These are phyloP conservation scores for Cerastis rubricosa DNA, from an alignment of 2,888 invertebrate species.

Conservation along the genomic window DNA sequence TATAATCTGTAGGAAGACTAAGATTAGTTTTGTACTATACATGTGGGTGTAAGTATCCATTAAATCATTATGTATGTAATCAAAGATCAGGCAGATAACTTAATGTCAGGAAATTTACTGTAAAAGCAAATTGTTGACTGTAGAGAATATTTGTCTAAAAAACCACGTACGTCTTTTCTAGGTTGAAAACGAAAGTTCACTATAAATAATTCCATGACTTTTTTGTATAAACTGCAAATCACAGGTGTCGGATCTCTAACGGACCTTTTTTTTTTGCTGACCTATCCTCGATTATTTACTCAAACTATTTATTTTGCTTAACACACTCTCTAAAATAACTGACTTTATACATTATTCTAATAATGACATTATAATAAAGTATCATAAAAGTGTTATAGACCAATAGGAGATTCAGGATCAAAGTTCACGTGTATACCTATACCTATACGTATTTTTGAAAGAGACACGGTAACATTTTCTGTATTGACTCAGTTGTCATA, in stretches of 20 bases:
- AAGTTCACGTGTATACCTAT: background rate
- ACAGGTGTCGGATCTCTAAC: conserved; percentile 57
- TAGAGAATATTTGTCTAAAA: conserved; percentile 1
- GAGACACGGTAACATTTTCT: conserved; percentile 22
- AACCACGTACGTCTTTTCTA: conserved; percentile 36
- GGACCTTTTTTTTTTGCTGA: conserved; percentile 50
- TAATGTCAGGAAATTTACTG: conserved; percentile 6
- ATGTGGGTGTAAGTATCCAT: conserved; percentile 4
- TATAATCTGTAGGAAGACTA: conserved; percentile 34
- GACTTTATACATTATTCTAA: background rate
- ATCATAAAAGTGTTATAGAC: conserved; percentile 12
- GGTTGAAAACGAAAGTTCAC: conserved; percentile 49
- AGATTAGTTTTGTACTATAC: conserved; percentile 33
- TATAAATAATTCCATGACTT: conserved; percentile 47
- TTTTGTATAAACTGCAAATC: conserved; percentile 44
- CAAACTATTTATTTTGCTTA: conserved; percentile 22
- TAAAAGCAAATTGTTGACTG: conserved; percentile 1
- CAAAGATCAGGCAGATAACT: conserved; percentile 20
- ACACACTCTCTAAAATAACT: background rate
- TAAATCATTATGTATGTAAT: conserved; percentile 10
- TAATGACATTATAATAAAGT: conserved; percentile 6
- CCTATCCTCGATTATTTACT: conserved; percentile 24
- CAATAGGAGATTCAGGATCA: conserved; percentile 1
- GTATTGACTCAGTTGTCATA: conserved; percentile 21
- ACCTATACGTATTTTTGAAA: conserved; percentile 16